Conservation (phyloP, 2,888 invertebrate species). For the Hirtodrosophila duncani region DNA sequence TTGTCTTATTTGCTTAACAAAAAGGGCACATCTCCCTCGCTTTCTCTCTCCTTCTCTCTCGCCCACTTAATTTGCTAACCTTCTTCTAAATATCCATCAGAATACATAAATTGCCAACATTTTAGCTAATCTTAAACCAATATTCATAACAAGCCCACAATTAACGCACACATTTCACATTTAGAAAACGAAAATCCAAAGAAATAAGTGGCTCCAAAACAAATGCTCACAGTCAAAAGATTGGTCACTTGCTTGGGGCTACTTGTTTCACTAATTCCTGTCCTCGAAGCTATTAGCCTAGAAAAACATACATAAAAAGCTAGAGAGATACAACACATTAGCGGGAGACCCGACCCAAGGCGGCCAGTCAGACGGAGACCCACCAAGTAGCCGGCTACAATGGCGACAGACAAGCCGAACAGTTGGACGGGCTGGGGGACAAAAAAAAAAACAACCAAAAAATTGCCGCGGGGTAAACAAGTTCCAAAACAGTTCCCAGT, state of each 20-base stretch:
- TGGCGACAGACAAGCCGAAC: conserved; percentile 17
- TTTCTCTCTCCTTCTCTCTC: too few species aligned
- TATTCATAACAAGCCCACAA: conserved; percentile 56
- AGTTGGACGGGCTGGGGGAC: conserved; percentile 26
- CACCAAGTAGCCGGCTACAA: conserved; percentile 54
- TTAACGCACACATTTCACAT: conserved; percentile 26
- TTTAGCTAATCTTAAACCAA: too few species aligned
- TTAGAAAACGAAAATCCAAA: conserved; percentile 15
- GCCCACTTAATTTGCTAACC: too few species aligned
- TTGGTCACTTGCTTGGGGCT: conserved; percentile 31
- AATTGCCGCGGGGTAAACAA: conserved; percentile 54
- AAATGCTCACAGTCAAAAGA: conserved; percentile 4
- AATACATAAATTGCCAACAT: conserved; percentile 28
- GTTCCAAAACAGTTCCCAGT: conserved; percentile 55
- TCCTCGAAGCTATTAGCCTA: conserved; percentile 63
- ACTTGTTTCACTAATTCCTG: conserved; percentile 26
- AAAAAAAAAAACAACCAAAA: conserved; percentile 36
- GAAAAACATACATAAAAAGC: conserved; percentile 49
- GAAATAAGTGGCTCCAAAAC: conserved; percentile 6
- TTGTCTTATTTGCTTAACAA: too few species aligned
- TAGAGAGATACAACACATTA: conserved; percentile 46
- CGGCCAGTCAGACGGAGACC: conserved; percentile 24
- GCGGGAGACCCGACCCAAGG: conserved; percentile 18
- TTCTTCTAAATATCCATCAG: conserved; percentile 1
- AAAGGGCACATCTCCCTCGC: too few species aligned